A percentile compares a stretch with the other conserved stretches of the same genome.
phyloP scores from a whole-genome alignment of 2,797 vertebrate species.

The Acomys russatus region DNA sequence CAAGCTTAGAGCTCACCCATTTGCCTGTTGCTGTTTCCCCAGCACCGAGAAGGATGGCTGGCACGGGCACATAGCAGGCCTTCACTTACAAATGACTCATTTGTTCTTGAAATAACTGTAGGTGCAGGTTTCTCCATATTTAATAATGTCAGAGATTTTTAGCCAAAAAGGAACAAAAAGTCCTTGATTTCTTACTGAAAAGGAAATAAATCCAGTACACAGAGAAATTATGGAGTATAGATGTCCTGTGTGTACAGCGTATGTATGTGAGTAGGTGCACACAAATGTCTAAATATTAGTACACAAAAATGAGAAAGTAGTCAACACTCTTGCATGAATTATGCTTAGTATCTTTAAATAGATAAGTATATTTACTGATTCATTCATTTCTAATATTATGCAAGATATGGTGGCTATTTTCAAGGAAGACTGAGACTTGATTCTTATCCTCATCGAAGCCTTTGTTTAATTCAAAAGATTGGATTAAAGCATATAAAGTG shows the following conservation, averaged over 20 bases:
- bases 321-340: not conserved
- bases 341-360: not conserved
- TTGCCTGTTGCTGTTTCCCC: not conserved
- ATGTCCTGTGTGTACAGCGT: not conserved
- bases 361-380: not conserved
- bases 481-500: constrained; percentile 2
- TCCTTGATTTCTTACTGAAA: not conserved
- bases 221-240: not conserved
- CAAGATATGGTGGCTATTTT: constrained; percentile 6
- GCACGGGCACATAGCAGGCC: not conserved
- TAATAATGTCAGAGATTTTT: constrained; percentile 30
- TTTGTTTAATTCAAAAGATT: not conserved
- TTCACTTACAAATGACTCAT: not conserved
- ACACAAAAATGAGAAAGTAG: not conserved
- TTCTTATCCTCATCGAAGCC: constrained; percentile 8
- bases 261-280: not conserved
- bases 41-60: not conserved
- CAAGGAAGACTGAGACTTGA: not conserved
- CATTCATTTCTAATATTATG: not conserved
- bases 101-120: constrained; percentile 11
- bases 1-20: not conserved
- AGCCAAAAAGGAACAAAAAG: not conserved
- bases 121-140: not conserved
- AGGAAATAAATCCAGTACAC: not conserved
- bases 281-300: not conserved